phyloP scores from a whole-genome alignment of 2,888 invertebrate genomes.

The Drosophila ezoana region DNA sequence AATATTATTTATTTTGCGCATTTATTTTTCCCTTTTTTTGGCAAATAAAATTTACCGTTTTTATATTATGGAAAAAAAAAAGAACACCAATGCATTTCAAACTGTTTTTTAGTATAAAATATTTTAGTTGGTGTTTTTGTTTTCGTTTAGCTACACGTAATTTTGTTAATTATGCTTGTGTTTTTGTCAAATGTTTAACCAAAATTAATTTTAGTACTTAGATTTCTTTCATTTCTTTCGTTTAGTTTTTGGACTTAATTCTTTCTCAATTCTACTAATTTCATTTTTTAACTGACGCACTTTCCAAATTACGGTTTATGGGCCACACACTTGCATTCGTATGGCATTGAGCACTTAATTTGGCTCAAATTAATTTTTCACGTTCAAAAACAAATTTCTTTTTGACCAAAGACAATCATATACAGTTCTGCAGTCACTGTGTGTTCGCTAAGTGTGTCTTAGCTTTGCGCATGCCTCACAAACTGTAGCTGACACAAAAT shows the following conservation, averaged over 20 bases:
- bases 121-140: constrained; percentile 58
- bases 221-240: constrained; percentile 17
- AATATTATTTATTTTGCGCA: constrained; percentile 56
- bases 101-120: constrained; percentile 45
- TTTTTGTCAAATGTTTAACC: constrained; percentile 79
- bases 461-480: neutral
- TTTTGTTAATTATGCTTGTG: constrained; percentile 60
- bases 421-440: constrained; percentile 29
- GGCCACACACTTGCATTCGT: constrained; percentile 52
- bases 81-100: constrained; percentile 61
- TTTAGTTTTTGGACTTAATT: constrained; percentile 25
- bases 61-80: constrained; percentile 49
- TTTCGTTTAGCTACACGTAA: constrained; percentile 53
- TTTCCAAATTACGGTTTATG: constrained; percentile 40
- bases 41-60: constrained; percentile 68
- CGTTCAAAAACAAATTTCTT: too few relatives aligned
- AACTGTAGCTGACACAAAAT: constrained; percentile 15
- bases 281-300: constrained; percentile 23
- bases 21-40: constrained; percentile 60
- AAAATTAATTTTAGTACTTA: constrained; percentile 44
- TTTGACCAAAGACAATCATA: neutral
- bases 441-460: constrained; percentile 30
- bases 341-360: constrained; percentile 1
- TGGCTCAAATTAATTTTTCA: neutral
- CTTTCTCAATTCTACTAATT: constrained; percentile 38